Base-by-base conservation (phyloP, 2,888 invertebrate species). In the Cacoxenus indagator region DNA sequence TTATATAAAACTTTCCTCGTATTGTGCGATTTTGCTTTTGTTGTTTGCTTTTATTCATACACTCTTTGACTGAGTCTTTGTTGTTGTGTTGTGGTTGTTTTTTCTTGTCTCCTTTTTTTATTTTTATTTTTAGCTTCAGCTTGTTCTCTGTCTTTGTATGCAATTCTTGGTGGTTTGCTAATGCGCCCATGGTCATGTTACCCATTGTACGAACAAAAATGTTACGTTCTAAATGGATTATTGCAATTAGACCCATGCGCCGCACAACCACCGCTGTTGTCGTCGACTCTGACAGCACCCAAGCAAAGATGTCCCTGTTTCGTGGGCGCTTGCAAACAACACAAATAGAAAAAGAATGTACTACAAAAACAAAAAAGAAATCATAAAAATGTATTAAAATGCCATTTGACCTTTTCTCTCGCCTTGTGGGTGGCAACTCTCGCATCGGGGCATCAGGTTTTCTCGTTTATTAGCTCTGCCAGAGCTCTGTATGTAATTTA, bases 151-250 rank as follows among this genome's bases (percentile, higher is more conserved):
- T n/a, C n/a, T n/a, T n/a, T n/a, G 31, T 19, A 17, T 51, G 29
- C 59, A 31, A 24, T 59, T 43, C 61, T 64, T 62, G 22, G 67
- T 26, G n/a, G 59, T 19, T 24, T 29, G n/a, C 57, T 48, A 67
- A 57, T 31, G 70, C 67, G 70, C 70, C 71, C 69, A 43, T 69
- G 68, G 73, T 67, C 72, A 68, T 68, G 48, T 67, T 73, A 74
- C 68, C 68, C 70, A 73, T 78, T 76, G 76, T 76, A 61, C 57
- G 65, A 29, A 19, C 1, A 22, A 64, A 64, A 82, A 83, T 78
- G 77, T 78, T 80, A 59, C 77, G 78, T 81, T 86, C 80, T 87
- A 87, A 87, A 87, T 87, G 87, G 87, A 87, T 87, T 87, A 87
- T 84, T 85, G 85, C 87, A 87, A 87, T 87, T 87, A 87, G 84